Evolutionary conservation across 30 jellyfish, hydroid and myxozoan genomes (phyloP), one percentile per base, ranked within the genome.

Genomic region (Mastigias papua): DNA sequence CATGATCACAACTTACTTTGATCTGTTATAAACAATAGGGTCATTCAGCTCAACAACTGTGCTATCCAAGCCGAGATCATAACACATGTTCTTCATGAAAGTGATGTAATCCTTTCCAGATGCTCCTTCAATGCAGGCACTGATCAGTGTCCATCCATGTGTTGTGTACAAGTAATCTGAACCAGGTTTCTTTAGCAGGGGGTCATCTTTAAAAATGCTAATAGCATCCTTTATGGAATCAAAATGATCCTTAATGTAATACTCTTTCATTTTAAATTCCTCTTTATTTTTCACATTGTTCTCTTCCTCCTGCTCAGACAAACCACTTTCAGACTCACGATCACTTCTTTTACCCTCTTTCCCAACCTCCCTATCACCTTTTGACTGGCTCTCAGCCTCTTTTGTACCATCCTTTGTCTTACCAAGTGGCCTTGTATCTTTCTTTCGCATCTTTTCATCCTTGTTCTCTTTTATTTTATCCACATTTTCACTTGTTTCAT

Each of bases 71-170:
- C 93, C 95, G 9, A 90, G 54, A 19, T 78, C 91, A 37, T 84
- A 34, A 33, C 84, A 73, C 51, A 90, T 25, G 8, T 68, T 66
- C 67, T 82, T 90, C 95, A 90, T 90, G 78, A 73, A 90, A 0
- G 84, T 6, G 46, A 68, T 78, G 70, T 67, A 90, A 74, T 72
- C 90, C 73, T 27, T 67, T 35, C 95, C 95, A 48, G 81, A 28
- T 0, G 82, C 88, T 37, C 67, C 67, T 80, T 91, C 98, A 30
- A 91, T 48, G 61, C 74, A 86, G 22, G 91, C 93, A 35, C 95
- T 83, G 20, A 91, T 86, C 69, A 91, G 90, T 57, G 93, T 80
- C 87, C 88, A 91, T 15, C 93, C 98, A 70, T 73, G 87, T 19
- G 98, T 72, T 5, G 98, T 86, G 76, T 91, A 91, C 46, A 73